These are phyloP conservation scores for Nasua narica DNA, from an alignment of 2,797 vertebrate species.

Conservation along the genomic window DNA sequence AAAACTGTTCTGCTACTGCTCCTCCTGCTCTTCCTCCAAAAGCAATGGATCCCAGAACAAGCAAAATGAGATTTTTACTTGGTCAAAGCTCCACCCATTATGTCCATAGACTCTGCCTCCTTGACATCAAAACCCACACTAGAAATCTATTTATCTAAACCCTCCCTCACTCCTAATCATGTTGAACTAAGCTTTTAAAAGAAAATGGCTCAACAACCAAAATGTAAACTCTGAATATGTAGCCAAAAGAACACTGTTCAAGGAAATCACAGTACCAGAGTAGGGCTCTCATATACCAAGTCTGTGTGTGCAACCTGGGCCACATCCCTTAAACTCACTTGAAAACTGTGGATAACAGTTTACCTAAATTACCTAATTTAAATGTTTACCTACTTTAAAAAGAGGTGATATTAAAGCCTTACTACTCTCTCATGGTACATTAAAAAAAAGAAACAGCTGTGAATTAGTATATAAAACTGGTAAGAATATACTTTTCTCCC, in stretches of 20 bases:
- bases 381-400: slow-evolving; percentile 18
- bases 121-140: slow-evolving; percentile 57
- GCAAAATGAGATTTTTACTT: slow-evolving; percentile 68
- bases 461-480: background rate
- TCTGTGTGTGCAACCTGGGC: background rate
- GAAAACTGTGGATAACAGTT: background rate
- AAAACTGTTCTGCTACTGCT: background rate
- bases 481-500: background rate
- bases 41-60: slow-evolving; percentile 33
- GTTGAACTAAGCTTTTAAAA: slow-evolving; percentile 23
- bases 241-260: background rate
- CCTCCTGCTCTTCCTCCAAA: slow-evolving; percentile 42
- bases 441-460: background rate
- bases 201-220: slow-evolving; percentile 36
- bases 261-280: background rate
- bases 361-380: background rate
- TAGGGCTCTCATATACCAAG: background rate
- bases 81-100: slow-evolving; percentile 74
- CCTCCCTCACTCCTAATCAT: background rate
- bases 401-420: background rate
- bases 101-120: slow-evolving; percentile 50
- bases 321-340: background rate
- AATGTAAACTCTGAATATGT: slow-evolving; percentile 3
- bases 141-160: slow-evolving; percentile 32
- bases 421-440: background rate